Evolutionary conservation across 2,888 invertebrate species (phyloP).

Genomic region (Bellardia pandia): DNA sequence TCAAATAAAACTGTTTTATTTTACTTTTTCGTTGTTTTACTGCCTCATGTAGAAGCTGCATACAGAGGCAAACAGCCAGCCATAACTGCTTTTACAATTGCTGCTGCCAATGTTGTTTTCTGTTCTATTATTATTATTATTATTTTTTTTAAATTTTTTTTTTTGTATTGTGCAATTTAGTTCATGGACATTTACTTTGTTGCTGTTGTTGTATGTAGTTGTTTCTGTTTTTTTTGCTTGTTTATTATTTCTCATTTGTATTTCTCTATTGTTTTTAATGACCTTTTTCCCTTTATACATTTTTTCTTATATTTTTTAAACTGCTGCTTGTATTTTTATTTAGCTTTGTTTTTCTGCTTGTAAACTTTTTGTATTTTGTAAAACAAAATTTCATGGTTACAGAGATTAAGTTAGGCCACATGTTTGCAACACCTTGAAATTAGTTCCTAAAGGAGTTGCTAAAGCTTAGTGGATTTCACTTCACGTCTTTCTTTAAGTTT

Average conservation of each 20-base stretch:
- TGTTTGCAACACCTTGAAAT: conserved; percentile 36
- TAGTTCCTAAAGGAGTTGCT: conserved; percentile 8
- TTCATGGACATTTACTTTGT: conserved; percentile 73
- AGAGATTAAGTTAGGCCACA: conserved; percentile 18
- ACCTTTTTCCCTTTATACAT: conserved; percentile 32
- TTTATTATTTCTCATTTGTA: conserved; percentile 55
- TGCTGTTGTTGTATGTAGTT: conserved; percentile 33
- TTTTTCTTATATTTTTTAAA: conserved; percentile 11
- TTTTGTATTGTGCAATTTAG: conserved; percentile 70
- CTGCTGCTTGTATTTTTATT: conserved; percentile 9
- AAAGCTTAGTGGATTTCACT: neutral
- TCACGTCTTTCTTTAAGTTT: neutral
- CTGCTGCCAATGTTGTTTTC: conserved; percentile 46
- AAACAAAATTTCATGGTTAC: conserved; percentile 25
- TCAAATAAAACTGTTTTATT: neutral
- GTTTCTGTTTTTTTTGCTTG: conserved; percentile 19
- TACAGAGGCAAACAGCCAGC: neutral
- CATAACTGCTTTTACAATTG: conserved; percentile 28
- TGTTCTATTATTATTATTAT: conserved; percentile 26
- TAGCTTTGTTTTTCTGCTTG: conserved; percentile 11
- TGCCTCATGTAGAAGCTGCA: conserved; percentile 38
- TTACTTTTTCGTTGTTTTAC: neutral
- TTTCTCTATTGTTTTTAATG: conserved; percentile 69
- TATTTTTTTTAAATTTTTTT: conserved; percentile 27
- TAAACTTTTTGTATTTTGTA: neutral